Evolutionary conservation across 2,113 vertebrate genomes (phyloP).

Genomic region (Hyperopisus bebe): DNA sequence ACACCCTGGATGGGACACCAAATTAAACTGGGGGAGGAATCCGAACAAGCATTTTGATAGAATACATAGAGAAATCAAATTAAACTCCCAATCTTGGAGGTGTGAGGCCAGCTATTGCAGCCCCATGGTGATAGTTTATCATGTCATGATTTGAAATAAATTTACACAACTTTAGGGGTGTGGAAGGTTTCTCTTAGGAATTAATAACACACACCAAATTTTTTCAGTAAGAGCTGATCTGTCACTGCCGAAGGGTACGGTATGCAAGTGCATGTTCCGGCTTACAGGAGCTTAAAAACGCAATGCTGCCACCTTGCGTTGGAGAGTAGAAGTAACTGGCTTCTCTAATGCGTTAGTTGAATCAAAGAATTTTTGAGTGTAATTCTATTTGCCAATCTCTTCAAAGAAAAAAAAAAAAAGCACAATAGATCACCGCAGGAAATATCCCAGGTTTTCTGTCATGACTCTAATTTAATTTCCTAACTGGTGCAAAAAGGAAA

Average conservation of each 20-base stretch:
- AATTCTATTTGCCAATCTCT: neutral
- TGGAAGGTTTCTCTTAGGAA: neutral
- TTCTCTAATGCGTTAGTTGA: neutral
- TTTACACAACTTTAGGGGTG: neutral
- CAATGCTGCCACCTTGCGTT: constrained; percentile 8
- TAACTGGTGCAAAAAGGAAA: neutral
- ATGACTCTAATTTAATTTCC: neutral
- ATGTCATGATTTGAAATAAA: neutral
- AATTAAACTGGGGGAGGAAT: neutral
- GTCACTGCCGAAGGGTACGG: neutral
- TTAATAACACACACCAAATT: neutral
- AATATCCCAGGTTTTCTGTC: neutral
- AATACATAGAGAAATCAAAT: neutral
- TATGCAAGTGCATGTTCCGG: neutral
- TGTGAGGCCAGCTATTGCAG: neutral
- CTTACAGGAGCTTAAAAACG: neutral
- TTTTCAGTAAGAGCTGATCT: neutral
- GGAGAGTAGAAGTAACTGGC: neutral
- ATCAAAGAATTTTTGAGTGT: neutral
- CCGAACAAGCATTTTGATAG: neutral
- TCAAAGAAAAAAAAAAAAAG: neutral
- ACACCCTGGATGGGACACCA: neutral
- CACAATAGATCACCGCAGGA: neutral
- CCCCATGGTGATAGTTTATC: neutral
- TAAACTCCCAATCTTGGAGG: neutral